These are phyloP conservation scores for Pelosia muscerda DNA, from an alignment of 2,888 invertebrate genomes.

Conservation along the genomic window DNA sequence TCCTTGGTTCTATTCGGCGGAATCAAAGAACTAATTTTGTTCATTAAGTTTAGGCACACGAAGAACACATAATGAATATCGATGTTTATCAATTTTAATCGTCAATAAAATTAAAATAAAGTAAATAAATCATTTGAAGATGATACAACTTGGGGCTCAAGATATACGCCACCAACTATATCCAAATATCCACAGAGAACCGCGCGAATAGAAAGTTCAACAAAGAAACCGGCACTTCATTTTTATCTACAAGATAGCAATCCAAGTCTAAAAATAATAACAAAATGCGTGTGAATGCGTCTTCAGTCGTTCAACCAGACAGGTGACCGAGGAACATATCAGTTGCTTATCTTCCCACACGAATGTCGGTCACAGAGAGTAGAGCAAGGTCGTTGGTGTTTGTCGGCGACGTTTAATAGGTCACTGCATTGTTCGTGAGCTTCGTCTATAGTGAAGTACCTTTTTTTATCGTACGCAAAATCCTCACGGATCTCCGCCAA, in stretches of 20 bases:
- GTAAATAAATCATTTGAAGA: too few relatives aligned
- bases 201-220: not conserved
- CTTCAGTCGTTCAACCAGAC: not conserved
- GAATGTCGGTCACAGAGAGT: not conserved
- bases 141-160: too few relatives aligned
- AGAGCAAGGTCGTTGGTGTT: slow-evolving; percentile 12
- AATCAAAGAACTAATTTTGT: too few relatives aligned
- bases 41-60: too few relatives aligned
- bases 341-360: slow-evolving; percentile 9
- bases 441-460: not conserved
- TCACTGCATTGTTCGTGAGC: slow-evolving; percentile 7
- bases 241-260: slow-evolving; percentile 1
- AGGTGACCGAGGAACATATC: not conserved
- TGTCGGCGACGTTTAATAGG: not conserved
- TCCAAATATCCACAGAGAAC: too few relatives aligned
- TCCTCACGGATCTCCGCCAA: too few relatives aligned
- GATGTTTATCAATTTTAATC: too few relatives aligned
- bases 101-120: too few relatives aligned
- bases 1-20: too few relatives aligned
- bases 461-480: too few relatives aligned
- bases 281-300: not conserved
- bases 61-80: too few relatives aligned
- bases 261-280: not conserved
- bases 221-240: not conserved
- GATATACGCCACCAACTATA: too few relatives aligned